Conservation (phyloP, 2,888 invertebrate genomes). For the Heliconius cydno region DNA sequence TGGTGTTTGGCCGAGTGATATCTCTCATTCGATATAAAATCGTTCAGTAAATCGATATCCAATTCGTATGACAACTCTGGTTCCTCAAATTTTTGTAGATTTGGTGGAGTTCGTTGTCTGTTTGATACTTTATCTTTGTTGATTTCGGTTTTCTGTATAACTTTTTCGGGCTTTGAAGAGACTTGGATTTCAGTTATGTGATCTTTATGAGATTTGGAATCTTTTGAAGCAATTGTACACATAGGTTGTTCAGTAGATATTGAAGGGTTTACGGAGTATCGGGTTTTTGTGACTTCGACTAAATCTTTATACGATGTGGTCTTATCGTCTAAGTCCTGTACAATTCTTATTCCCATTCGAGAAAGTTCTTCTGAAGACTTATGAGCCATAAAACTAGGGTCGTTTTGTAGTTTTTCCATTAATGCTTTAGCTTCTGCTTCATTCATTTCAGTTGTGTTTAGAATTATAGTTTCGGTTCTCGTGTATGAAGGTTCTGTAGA, state of each 20-base stretch:
- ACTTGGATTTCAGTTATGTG: slow-evolving; percentile 90
- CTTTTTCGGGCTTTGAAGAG: slow-evolving; percentile 77
- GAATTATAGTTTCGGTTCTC: slow-evolving; percentile 80
- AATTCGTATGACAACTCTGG: slow-evolving; percentile 73
- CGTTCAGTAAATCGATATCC: slow-evolving; percentile 75
- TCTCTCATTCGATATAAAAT: slow-evolving; percentile 78
- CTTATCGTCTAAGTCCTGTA: slow-evolving; percentile 74
- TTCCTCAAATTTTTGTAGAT: slow-evolving; percentile 57
- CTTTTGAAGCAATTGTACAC: slow-evolving; percentile 55
- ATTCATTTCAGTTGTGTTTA: slow-evolving; percentile 78
- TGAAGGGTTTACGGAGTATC: slow-evolving; percentile 75
- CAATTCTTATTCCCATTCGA: slow-evolving; percentile 71
- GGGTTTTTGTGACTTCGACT: slow-evolving; percentile 73
- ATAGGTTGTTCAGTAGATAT: slow-evolving; percentile 72
- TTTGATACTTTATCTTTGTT: slow-evolving; percentile 69
- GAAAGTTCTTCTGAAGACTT: slow-evolving; percentile 76
- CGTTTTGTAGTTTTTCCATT: slow-evolving; percentile 76
- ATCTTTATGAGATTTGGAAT: slow-evolving; percentile 68
- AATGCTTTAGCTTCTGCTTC: slow-evolving; percentile 76
- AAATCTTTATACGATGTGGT: slow-evolving; percentile 63
- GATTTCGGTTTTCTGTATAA: slow-evolving; percentile 59
- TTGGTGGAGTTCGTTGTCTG: slow-evolving; percentile 69
- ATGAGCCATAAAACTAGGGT: slow-evolving; percentile 77
- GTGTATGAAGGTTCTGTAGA: slow-evolving; percentile 76
- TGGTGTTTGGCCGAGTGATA: slow-evolving; percentile 74